Conservation (phyloP, 2,888 invertebrate genomes). For the Drosophila bunnanda region DNA sequence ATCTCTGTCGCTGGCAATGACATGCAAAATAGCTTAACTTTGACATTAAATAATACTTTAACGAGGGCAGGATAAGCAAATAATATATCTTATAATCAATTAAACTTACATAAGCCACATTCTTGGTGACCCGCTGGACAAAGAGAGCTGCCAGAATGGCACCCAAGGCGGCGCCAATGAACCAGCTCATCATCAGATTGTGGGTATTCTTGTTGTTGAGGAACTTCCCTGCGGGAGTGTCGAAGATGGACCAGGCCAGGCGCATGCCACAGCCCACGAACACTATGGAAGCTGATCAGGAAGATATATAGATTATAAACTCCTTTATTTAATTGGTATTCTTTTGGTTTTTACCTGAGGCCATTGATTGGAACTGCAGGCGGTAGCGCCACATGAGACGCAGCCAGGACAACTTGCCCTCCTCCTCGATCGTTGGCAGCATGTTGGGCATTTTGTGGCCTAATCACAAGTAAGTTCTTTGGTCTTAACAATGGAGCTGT, state of each 20-base stretch:
- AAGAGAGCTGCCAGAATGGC: conserved; percentile 71
- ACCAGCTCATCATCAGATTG: conserved; percentile 80
- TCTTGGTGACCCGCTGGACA: conserved; percentile 80
- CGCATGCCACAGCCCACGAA: conserved; percentile 80
- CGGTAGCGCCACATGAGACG: conserved; percentile 76
- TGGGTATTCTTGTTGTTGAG: conserved; percentile 58
- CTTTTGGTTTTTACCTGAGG: conserved; percentile 62
- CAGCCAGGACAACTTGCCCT: conserved; percentile 65
- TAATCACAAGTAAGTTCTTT: conserved; percentile 8
- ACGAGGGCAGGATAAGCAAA: not conserved
- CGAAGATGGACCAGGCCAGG: conserved; percentile 79
- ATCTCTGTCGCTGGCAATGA: not conserved
- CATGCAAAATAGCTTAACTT: not conserved
- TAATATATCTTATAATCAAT: not conserved
- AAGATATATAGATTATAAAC: not conserved
- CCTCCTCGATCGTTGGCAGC: conserved; percentile 75
- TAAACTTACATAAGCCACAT: conserved; percentile 79
- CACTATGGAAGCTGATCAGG: conserved; percentile 69
- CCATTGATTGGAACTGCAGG: conserved; percentile 77
- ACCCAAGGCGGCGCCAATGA: conserved; percentile 79
- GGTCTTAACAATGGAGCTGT: conserved; percentile 11
- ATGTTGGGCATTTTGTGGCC: conserved; percentile 59
- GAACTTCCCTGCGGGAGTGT: conserved; percentile 71
- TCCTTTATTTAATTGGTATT: accelerated
- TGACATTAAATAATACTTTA: not conserved